Evolutionary conservation across 2,113 vertebrate genomes (phyloP), one percentile per base, ranked within the genome.

Genomic region (Solea solea): DNA sequence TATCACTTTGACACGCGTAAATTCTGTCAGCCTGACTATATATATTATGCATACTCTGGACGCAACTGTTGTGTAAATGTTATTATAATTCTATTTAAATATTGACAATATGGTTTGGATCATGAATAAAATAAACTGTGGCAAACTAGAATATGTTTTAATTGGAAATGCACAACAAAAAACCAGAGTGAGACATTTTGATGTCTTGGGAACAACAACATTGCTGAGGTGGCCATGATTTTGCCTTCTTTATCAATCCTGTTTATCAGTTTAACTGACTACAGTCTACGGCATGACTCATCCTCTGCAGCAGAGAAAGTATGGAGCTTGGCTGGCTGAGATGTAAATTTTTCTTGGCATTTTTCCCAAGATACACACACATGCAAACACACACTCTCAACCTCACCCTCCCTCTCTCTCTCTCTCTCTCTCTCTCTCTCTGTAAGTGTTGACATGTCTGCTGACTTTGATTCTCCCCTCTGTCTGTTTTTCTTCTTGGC

Each of bases 281-380:
- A 62, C 69, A 75, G 77, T 56, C 40, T 76, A 73, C 55, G 50
- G 84, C 64, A 83, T 93, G 91, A 93, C 72, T 92, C 92, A 92
- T 90, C 83, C 87, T 84, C 82, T 88, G 90, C 89, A 82, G 90
- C 90, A 79, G 58, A 69, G 69, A 80, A 87, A 89, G 59, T 86
- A 91, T 87, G 83, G 72, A 81, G 85, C 85, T 88, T 83, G 81
- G 86, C 89, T 75, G 77, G 74, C 66, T 82, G 76, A 74, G 81
- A 92, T 89, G 86, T 88, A 88, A 78, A 88, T 88, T 90, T 86
- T 92, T 82, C 79, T 90, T 90, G 90, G 86, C 91, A 83, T 88
- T 90, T 83, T 89, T 90, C 86, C 88, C 77, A 83, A 89, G 79
- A 83, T n/a, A 67, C 72, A 64, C 27, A 63, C 27, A 49, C 41